Evolutionary conservation across 2,888 invertebrate genomes (phyloP), one percentile per base, ranked within the genome.

Genomic region (Bimastos eiseni): DNA sequence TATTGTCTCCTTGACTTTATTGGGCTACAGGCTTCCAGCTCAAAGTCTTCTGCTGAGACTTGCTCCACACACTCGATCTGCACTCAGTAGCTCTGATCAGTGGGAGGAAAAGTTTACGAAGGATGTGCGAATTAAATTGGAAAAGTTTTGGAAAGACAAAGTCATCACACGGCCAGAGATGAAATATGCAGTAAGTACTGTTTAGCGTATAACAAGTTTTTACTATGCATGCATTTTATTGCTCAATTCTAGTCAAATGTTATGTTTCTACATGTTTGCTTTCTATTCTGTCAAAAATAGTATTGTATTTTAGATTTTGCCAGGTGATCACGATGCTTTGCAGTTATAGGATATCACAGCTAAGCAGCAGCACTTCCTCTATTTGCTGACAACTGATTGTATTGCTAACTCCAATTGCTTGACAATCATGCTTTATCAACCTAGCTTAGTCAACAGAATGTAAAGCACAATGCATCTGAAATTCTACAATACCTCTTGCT

Each of bases 131-230:
- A 89, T 89, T 55, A 90, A 92, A 36, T 41, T 92, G 24, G 92
- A 92, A 90, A 88, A 84, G n/a, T 91, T 89, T 83, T 92, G 92
- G 92, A 92, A 91, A 90, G 86, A 91, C 33, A 90, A 83, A 89
- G 55, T 92, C 24, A 19, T 88, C 38, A 4, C n/a, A n/a, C 70
- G n/a, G 30, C 70, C 70, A n/a, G 70, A 70, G 70, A 0, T 70
- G 70, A 70, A 70, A 70, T n/a, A 70, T 70, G 70, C 70, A n/a
- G 70, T 70, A n/a, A 70, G 70, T 70, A 70, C 38, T 83, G 24
- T 37, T 90, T 90, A 4, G 8, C 36, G 17, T 86, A 36, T 24
- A 17, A 86, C n/a, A 5, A 86, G 19, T 86, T 24, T 86, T 33
- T 34, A 8, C 2, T 19, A 86, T 34, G 34, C 36, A 11, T 70